A percentile compares a stretch with the other conserved stretches of the same genome.
These are phyloP conservation scores for Drosophila simulans DNA, from an alignment of 1,140 invertebrate species.

Conservation along the genomic window DNA sequence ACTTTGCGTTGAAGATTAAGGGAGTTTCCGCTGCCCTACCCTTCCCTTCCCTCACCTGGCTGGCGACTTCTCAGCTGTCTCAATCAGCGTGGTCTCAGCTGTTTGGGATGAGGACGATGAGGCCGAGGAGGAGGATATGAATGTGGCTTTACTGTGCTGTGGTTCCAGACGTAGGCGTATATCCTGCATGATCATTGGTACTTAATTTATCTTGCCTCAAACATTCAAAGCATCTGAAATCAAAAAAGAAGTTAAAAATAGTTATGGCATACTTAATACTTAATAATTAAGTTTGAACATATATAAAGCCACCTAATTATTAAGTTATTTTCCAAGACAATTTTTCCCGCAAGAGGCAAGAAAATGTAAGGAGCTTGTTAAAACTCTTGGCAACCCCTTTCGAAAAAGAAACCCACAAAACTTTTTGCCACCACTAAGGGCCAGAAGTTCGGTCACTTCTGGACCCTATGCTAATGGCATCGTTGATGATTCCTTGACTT, in stretches of 20 bases:
- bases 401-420: slow-evolving; percentile 5
- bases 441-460: slow-evolving; percentile 51
- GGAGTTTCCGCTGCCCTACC: not conserved
- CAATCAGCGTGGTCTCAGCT: slow-evolving; percentile 69
- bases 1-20: slow-evolving; percentile 26
- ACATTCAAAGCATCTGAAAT: slow-evolving; percentile 55
- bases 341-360: slow-evolving; percentile 1
- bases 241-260: not conserved
- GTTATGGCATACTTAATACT: not conserved
- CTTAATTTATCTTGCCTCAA: not conserved
- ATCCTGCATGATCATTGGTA: slow-evolving; percentile 73
- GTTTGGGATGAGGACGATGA: slow-evolving; percentile 28
- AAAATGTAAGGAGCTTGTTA: slow-evolving; percentile 51
- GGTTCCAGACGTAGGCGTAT: slow-evolving; percentile 76
- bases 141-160: slow-evolving; percentile 70
- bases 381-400: slow-evolving; percentile 52
- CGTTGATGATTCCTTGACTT: slow-evolving; percentile 63
- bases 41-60: slow-evolving; percentile 38
- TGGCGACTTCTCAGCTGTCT: slow-evolving; percentile 43
- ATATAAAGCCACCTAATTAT: too few species aligned
- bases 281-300: not conserved
- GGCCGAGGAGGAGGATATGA: slow-evolving; percentile 30
- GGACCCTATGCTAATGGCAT: slow-evolving; percentile 57
- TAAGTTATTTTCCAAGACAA: not conserved
- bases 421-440: slow-evolving; percentile 32